Percentiles rank a stretch among this genome's conserved stretches.
Conservation (phyloP, 2,797 vertebrate genomes). For the Crenuchus spilurus region DNA sequence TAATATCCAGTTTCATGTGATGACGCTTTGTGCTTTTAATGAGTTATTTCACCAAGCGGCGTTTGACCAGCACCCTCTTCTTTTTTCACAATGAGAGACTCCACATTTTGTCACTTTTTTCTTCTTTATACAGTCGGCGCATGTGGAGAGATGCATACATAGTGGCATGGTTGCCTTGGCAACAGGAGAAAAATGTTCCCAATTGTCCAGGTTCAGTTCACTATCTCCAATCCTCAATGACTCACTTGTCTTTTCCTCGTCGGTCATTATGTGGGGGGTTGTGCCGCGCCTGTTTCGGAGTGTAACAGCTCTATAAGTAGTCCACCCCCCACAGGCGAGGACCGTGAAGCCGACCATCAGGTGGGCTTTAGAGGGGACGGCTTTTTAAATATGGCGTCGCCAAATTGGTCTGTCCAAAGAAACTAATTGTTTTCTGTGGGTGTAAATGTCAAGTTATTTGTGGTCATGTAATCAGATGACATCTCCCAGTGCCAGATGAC, state of each 20-base stretch:
- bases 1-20: neutral
- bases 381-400: conserved; percentile 13
- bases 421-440: conserved; percentile 25
- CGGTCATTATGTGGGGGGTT: conserved; percentile 20
- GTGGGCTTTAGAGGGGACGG: neutral
- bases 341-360: neutral
- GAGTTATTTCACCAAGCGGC: neutral
- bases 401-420: neutral
- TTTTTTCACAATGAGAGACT: neutral
- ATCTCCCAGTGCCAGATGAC: neutral
- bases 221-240: conserved; percentile 20
- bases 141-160: conserved; percentile 16
- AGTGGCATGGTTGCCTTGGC: conserved; percentile 45
- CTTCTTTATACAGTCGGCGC: neutral
- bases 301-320: conserved; percentile 17
- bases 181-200: conserved; percentile 41
- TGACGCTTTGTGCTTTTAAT: neutral
- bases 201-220: conserved; percentile 42
- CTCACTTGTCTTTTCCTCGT: conserved; percentile 31
- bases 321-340: neutral
- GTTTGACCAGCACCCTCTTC: neutral
- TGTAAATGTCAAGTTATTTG: conserved; percentile 34
- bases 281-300: conserved; percentile 9
- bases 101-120: neutral
- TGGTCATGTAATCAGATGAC: conserved; percentile 25